phyloP scores from a whole-genome alignment of 2,888 invertebrate genomes.

The Caenorhabditis plicata region DNA sequence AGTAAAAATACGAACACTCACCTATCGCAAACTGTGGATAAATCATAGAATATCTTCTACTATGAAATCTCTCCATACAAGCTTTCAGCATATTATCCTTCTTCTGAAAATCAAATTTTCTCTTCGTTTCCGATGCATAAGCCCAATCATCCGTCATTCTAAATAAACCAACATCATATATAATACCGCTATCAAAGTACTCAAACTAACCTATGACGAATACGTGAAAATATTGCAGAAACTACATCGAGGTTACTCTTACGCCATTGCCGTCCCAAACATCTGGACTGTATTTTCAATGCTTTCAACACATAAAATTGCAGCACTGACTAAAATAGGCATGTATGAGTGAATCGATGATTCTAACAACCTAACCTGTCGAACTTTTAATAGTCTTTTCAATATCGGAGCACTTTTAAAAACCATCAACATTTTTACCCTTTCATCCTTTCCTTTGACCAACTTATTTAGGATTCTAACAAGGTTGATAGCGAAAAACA shows the following conservation, averaged over 20 bases:
- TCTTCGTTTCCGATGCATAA: constrained; percentile 83
- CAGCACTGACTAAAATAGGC: constrained; percentile 73
- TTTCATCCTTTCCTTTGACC: constrained; percentile 99
- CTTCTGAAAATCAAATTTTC: constrained; percentile 72
- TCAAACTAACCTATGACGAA: constrained; percentile 68
- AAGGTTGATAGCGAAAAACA: constrained; percentile 95
- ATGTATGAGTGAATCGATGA: background rate
- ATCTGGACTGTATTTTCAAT: constrained; percentile 98
- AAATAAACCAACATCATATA: constrained; percentile 5
- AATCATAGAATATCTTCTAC: constrained; percentile 77
- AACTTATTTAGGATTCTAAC: constrained; percentile 90
- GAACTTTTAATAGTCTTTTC: constrained; percentile 84
- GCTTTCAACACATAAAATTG: constrained; percentile 96
- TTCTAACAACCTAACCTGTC: constrained; percentile 67
- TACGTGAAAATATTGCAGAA: constrained; percentile 95
- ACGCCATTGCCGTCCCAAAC: constrained; percentile 96
- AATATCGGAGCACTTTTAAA: constrained; percentile 98
- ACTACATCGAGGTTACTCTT: constrained; percentile 99
- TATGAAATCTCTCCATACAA: constrained; percentile 93
- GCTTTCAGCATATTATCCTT: constrained; percentile 92
- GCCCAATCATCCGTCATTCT: constrained; percentile 98
- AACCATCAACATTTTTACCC: constrained; percentile 87
- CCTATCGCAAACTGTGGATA: constrained; percentile 55
- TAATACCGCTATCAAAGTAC: too few relatives aligned
- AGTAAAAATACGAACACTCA: too few relatives aligned